Conservation (phyloP, 2,888 invertebrate genomes). For the Plutella xylostella region DNA sequence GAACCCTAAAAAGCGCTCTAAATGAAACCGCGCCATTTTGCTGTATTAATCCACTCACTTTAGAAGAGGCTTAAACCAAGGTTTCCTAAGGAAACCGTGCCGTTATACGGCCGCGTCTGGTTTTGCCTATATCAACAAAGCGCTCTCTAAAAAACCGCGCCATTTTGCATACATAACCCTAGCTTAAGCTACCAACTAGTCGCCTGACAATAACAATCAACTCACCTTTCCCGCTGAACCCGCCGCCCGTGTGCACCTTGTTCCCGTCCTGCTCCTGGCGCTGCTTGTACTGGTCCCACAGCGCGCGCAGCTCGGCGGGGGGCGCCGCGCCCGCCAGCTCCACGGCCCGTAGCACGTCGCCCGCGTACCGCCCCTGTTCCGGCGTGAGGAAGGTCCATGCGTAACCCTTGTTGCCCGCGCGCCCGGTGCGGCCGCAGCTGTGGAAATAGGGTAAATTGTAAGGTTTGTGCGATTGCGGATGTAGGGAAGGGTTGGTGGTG, state of each 20-base stretch:
- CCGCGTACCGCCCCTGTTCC: constrained; percentile 93
- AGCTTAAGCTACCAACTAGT: too few species aligned
- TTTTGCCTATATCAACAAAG: too few species aligned
- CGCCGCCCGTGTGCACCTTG: constrained; percentile 91
- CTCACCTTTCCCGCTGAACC: constrained; percentile 95
- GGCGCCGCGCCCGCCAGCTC: constrained; percentile 85
- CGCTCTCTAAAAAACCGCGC: too few species aligned
- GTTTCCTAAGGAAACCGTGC: too few species aligned
- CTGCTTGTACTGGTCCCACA: constrained; percentile 92
- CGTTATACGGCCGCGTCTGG: too few species aligned
- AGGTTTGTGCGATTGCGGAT: not conserved
- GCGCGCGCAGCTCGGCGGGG: constrained; percentile 79
- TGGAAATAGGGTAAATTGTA: not conserved
- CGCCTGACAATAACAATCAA: too few species aligned
- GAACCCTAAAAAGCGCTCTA: too few species aligned
- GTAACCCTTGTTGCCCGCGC: constrained; percentile 95
- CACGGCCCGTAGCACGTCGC: constrained; percentile 92
- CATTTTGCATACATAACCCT: too few species aligned
- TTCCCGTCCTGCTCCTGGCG: constrained; percentile 93
- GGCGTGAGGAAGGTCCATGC: constrained; percentile 98
- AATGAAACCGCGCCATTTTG: too few species aligned
- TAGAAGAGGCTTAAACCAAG: too few species aligned
- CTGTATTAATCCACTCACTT: too few species aligned
- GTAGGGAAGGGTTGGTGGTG: not conserved
- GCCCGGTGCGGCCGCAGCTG: constrained; percentile 90